Base-by-base conservation (phyloP, 1,140 invertebrate species). In the Nephotettix cincticeps region DNA sequence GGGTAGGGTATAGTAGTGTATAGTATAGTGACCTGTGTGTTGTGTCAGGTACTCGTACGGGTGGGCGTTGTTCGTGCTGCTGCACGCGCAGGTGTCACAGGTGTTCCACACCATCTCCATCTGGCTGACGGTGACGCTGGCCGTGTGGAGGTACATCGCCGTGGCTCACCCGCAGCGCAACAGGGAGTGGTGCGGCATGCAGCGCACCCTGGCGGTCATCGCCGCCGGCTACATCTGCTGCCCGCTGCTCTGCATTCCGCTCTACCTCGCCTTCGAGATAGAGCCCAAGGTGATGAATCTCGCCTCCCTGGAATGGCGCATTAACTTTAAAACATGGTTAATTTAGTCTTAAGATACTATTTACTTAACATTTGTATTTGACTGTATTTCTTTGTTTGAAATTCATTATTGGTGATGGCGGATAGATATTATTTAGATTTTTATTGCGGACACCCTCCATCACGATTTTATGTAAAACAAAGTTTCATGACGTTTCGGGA, bases 41-140 rank as follows among this genome's bases (percentile, higher is more conserved):
- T 6, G 14, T 36, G 32, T 14, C 4, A 36, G 32, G 56, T 61
- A 27, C 56, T 61, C 56, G 1, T 61, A 61, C 25, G 56, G 84
- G 1, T 94, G 93, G 91, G 86, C 92, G 0, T 84, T 90, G 9
- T 95, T 93, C 78, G 88, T 94, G 0, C 85, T 93, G 63, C 91
- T 94, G 72, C 93, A 95, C 79, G 91, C 90, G 1, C 88, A 94
- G 74, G 96, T 96, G 79, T 83, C 85, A 4, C 87, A 94, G 80
- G 92, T 95, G 0, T 90, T 90, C 77, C 96, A 98, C 80, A 97
- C 95, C 0, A 93, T 97, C 47, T 95, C 94, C 0, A 97, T 96
- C 67, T 96, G 93, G 88, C 79, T 98, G 69, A 97, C 95, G 0
- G 90, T 98, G 0, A 93, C 93, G 0, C 79, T 98, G 40, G 96